Percentiles rank a stretch among this genome's conserved stretches.
Evolutionary conservation across 2,797 vertebrate species (phyloP).

Genomic region (Setipinna tenuifilis): DNA sequence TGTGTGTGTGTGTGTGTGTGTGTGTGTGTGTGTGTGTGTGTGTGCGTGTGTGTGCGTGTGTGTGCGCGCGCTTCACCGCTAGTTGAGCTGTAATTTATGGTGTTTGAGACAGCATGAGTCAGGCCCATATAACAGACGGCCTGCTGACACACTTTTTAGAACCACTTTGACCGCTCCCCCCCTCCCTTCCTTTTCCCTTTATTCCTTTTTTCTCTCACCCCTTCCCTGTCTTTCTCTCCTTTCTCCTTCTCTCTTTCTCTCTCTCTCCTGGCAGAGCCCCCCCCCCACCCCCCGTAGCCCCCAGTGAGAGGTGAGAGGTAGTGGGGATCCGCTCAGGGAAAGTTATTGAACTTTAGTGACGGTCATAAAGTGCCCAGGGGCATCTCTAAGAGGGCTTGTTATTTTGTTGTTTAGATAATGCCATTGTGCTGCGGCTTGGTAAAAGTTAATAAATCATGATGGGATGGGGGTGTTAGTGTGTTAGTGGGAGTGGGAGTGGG

Average conservation of each 20-base stretch:
- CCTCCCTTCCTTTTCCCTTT: conserved; percentile 68
- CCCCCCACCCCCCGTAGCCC: conserved; percentile 46
- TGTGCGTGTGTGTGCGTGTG: too few species aligned
- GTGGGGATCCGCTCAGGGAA: conserved; percentile 62
- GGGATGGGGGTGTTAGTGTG: conserved; percentile 17
- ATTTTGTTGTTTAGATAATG: conserved; percentile 74
- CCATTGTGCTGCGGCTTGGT: conserved; percentile 74
- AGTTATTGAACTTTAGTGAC: conserved; percentile 82
- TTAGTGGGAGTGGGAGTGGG: not conserved
- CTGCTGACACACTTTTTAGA: conserved; percentile 79
- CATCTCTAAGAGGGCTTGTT: conserved; percentile 69
- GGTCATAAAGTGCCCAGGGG: conserved; percentile 77
- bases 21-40: not conserved
- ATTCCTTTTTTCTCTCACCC: conserved; percentile 57
- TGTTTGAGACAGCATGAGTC: conserved; percentile 75
- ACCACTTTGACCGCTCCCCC: conserved; percentile 60
- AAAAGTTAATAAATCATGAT: conserved; percentile 78
- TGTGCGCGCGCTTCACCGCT: conserved; percentile 44
- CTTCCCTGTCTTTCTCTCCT: conserved; percentile 29
- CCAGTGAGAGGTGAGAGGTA: conserved; percentile 68
- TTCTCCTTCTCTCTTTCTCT: conserved; percentile 42
- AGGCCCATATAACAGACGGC: conserved; percentile 74
- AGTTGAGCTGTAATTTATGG: conserved; percentile 81
- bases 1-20: not conserved
- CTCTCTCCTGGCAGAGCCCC: conserved; percentile 65